Conservation (phyloP, 2,113 vertebrate species). For the Quiscalus mexicanus region DNA sequence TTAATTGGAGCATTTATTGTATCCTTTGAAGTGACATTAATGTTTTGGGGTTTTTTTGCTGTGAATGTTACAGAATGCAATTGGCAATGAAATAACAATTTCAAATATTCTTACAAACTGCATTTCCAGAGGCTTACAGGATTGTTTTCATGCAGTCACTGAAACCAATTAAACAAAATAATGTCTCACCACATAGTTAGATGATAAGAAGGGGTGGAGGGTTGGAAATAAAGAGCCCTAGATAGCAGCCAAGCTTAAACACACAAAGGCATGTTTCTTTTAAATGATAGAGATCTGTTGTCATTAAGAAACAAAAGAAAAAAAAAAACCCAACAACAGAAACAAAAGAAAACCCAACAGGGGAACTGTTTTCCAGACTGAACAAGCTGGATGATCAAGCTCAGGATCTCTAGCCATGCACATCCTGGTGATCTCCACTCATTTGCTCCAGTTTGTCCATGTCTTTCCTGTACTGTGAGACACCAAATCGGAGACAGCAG, state of each 20-base stretch:
- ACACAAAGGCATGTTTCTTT: background rate
- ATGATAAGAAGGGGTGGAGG: background rate
- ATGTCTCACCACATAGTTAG: background rate
- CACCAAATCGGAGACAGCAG: background rate
- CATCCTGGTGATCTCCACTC: background rate
- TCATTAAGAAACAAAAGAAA: background rate
- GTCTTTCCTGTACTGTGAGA: background rate
- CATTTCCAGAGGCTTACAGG: background rate
- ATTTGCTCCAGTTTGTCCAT: background rate
- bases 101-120: background rate
- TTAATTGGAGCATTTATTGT: background rate
- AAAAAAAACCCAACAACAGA: background rate
- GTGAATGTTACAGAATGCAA: background rate
- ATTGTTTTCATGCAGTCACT: background rate
- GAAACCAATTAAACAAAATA: background rate
- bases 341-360: background rate
- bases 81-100: background rate
- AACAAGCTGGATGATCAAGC: background rate
- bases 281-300: background rate
- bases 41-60: background rate
- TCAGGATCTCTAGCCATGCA: background rate
- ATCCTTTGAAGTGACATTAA: background rate
- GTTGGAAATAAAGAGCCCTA: background rate
- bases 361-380: background rate
- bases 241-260: background rate